Percentiles rank a stretch among this genome's conserved stretches.
Evolutionary conservation across 2,797 vertebrate species (phyloP).

Genomic region (Phoeniculus purpureus): DNA sequence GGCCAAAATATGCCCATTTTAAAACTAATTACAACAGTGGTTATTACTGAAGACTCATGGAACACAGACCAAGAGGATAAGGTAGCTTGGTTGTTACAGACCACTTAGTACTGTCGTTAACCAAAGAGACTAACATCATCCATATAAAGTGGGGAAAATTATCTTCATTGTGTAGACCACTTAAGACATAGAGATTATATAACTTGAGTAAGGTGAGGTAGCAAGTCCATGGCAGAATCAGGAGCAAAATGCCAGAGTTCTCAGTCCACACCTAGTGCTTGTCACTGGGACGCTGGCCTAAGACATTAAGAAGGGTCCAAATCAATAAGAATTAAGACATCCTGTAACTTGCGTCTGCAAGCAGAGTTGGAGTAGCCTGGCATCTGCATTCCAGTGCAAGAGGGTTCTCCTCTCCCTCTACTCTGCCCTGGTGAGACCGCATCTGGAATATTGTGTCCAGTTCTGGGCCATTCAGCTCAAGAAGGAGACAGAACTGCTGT

Average conservation of each 20-base stretch:
- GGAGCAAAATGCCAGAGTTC: neutral
- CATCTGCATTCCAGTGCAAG: neutral
- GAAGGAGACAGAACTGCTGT: no score
- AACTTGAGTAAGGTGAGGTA: neutral
- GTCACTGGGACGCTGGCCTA: neutral
- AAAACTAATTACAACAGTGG: constrained; percentile 23
- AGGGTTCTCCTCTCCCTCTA: neutral
- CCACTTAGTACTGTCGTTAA: neutral
- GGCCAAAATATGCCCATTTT: constrained; percentile 4
- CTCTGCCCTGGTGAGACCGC: no score
- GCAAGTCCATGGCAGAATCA: neutral
- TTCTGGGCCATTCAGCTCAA: no score
- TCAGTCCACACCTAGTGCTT: accelerated
- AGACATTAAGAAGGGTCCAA: neutral
- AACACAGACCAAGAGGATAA: neutral
- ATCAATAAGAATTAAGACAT: neutral
- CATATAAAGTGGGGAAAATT: neutral
- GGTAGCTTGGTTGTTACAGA: neutral
- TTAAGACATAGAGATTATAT: neutral
- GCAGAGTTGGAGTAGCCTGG: neutral
- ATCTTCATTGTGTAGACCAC: neutral
- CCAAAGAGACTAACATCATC: neutral
- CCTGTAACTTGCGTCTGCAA: neutral
- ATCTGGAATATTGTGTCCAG: no score
- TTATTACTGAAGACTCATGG: neutral